Conservation (phyloP, 1,140 invertebrate species). For the Pinna nobilis region DNA sequence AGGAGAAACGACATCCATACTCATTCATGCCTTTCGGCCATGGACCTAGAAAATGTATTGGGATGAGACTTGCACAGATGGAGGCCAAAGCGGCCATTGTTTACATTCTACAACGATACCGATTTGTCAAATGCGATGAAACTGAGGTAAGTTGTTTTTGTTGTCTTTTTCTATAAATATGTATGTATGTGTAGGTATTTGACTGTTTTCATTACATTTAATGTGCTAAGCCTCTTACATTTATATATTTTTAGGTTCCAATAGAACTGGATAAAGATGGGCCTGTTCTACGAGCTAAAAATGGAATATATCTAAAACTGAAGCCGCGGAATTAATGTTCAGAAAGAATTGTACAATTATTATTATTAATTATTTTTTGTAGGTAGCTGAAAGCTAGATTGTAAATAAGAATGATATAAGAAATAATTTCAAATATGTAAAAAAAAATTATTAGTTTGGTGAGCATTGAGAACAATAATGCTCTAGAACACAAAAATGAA, state of each 20-base stretch:
- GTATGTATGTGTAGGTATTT: no score
- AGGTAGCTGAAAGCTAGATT: no score
- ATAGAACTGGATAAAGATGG: not conserved
- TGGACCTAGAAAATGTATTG: conserved; percentile 58
- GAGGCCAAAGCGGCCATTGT: conserved; percentile 46
- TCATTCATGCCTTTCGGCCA: conserved; percentile 46
- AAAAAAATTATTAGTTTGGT: no score
- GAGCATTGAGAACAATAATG: no score
- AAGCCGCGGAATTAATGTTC: not conserved
- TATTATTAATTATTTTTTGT: no score
- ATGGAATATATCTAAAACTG: not conserved
- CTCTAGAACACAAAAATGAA: no score
- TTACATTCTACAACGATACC: conserved; percentile 47
- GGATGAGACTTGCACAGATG: conserved; percentile 52
- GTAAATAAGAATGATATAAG: no score
- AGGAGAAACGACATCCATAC: conserved; percentile 34
- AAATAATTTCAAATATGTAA: no score
- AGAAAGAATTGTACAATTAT: no score
- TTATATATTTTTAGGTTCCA: conserved; percentile 10
- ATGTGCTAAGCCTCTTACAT: no score
- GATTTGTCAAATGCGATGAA: conserved; percentile 48
- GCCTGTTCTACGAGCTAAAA: not conserved
- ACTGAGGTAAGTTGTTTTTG: conserved; percentile 35
- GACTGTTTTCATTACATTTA: no score
- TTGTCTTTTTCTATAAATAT: no score